Evolutionary conservation across 1,140 invertebrate genomes (phyloP).

Genomic region (Druon quercuslanigerum): DNA sequence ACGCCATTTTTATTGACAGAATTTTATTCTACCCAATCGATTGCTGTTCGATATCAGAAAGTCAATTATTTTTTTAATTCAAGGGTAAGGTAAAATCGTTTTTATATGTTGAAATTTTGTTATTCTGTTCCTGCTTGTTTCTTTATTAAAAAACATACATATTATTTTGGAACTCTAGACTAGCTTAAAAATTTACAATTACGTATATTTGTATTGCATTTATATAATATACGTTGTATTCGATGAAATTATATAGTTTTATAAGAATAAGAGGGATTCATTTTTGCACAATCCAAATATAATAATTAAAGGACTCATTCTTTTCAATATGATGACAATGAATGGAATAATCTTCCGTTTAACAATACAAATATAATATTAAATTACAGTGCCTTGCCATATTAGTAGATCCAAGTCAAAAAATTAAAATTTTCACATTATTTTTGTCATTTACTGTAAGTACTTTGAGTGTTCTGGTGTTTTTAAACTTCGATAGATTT

Average conservation of each 20-base stretch:
- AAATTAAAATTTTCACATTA: no score
- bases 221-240: slow-evolving; percentile 2
- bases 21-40: no score
- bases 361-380: no score
- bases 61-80: not conserved
- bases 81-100: not conserved
- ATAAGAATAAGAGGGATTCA: slow-evolving; percentile 16
- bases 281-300: not conserved
- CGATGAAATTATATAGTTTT: slow-evolving; percentile 22
- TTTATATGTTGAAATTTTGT: not conserved
- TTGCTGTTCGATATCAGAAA: not conserved
- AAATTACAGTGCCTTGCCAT: no score
- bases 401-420: no score
- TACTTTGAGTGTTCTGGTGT: no score
- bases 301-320: not conserved
- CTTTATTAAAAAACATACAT: slow-evolving; percentile 27
- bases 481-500: no score
- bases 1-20: no score
- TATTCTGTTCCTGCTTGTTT: slow-evolving; percentile 5
- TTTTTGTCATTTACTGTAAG: no score
- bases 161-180: slow-evolving; percentile 17
- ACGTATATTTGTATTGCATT: slow-evolving; percentile 1
- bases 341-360: no score
- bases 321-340: no score
- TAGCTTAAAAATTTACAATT: slow-evolving; percentile 21